Evolutionary conservation across 2,797 vertebrate genomes (phyloP).

Genomic region (Okamejei kenojei): DNA sequence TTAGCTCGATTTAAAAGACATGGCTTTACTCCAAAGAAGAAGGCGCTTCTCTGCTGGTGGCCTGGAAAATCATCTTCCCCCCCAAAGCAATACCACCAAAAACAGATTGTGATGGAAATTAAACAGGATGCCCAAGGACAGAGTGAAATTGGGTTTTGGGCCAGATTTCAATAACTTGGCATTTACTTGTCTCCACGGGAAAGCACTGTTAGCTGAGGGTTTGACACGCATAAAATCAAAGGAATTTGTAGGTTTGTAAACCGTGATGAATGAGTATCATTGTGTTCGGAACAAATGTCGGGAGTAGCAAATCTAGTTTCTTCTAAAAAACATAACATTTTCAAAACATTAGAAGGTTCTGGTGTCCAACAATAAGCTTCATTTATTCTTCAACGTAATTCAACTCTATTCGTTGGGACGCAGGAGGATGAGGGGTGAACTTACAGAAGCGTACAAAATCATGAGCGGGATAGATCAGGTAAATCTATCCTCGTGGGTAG

Average conservation of each 20-base stretch:
- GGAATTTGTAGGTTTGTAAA: neutral
- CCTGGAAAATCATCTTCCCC: neutral
- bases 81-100: neutral
- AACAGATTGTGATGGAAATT: constrained; percentile 1
- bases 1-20: neutral
- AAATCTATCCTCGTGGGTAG: no score
- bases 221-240: neutral
- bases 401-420: no score
- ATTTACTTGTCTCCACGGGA: neutral
- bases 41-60: neutral
- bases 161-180: neutral
- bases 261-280: neutral
- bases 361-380: neutral
- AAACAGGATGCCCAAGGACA: neutral
- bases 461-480: no score
- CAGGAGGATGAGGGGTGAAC: no score
- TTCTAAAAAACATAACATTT: neutral
- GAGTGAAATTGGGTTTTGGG: neutral
- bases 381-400: neutral
- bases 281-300: no score
- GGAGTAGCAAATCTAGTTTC: neutral
- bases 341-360: neutral
- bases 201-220: neutral
- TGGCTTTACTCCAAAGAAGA: neutral
- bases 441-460: no score